Base-by-base conservation (phyloP, 2,797 vertebrate genomes). In the Gymnothorax javanicus region DNA sequence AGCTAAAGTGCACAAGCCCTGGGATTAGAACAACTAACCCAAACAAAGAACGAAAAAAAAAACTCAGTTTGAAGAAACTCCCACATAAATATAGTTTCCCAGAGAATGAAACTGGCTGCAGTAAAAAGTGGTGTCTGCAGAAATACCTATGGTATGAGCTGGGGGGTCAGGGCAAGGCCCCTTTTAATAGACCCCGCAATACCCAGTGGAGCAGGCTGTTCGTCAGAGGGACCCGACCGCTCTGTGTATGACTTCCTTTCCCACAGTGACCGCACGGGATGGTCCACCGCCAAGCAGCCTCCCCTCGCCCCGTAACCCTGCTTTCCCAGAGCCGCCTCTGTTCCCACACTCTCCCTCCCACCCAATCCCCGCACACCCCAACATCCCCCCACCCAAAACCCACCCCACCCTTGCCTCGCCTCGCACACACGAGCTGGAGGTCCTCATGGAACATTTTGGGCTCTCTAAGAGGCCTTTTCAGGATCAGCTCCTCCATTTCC, bases 211-310 rank as follows among this genome's bases (percentile, higher is more conserved):
- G 27, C 56, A 17, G 82, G 89, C 73, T 89, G 91, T 88, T 92
- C 91, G 91, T 89, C 90, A 91, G 90, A 89, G 90, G 75, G 75
- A 90, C 89, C 84, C 90, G 88, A 88, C 83, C 87, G 92, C 92
- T 91, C 87, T 85, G 59, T 82, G 58, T 20, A 86, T 43, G 82
- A 87, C 88, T 90, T 93, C 91, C 91, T 92, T 92, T 91, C 89
- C 90, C 91, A 92, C 91, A 90, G 86, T 87, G 89, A 91, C 90
- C 90, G 60, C 81, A 60, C 86, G 90, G 86, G 85, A 88, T 57
- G 85, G 73, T 90, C 89, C 87, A 86, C 82, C 87, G n/a, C 54
- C 57, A 75, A 89, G 54, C 54, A 13, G 33, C 60, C 84, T 75
- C 59, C 86, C 89, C 84, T 86, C 57, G 90, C 88, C 87, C 87